phyloP scores from a whole-genome alignment of 2,797 vertebrate genomes.

The Nyctalus aviator region DNA sequence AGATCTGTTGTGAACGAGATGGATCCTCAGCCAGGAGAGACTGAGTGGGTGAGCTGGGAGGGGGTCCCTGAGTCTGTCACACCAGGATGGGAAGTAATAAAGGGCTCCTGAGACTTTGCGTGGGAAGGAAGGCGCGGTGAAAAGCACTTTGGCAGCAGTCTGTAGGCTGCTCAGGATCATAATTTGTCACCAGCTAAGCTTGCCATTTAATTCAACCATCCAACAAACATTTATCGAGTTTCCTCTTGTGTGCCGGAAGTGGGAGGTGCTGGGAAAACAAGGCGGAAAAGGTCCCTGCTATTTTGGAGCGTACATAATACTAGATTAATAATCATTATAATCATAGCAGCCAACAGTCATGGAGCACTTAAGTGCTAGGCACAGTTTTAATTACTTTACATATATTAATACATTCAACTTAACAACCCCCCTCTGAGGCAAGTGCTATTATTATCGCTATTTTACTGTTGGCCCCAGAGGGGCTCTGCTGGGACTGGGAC shows the following conservation, averaged over 20 bases:
- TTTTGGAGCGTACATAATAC: slow-evolving; percentile 47
- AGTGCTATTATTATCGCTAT: slow-evolving; percentile 11
- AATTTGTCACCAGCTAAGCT: background rate
- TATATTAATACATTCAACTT: slow-evolving; percentile 73
- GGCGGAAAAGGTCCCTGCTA: background rate
- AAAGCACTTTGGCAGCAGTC: background rate
- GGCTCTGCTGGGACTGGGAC: background rate
- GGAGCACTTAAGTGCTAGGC: slow-evolving; percentile 36
- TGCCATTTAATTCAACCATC: background rate
- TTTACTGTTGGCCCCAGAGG: background rate
- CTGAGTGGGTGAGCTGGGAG: background rate
- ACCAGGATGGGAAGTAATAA: background rate
- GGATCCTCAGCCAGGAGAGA: background rate
- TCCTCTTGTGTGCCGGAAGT: background rate
- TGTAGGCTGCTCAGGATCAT: background rate
- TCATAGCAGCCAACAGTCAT: slow-evolving; percentile 43
- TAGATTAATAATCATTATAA: slow-evolving; percentile 67
- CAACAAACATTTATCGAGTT: background rate
- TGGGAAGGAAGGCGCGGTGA: background rate
- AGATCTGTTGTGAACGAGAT: too few species aligned
- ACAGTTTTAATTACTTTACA: slow-evolving; percentile 73
- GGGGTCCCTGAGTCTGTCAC: background rate
- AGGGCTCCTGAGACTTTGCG: background rate
- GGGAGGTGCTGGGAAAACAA: background rate
- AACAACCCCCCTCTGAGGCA: slow-evolving; percentile 13